These are phyloP conservation scores for Drosophila rhopaloa DNA, from an alignment of 1,140 invertebrate species.

Conservation along the genomic window DNA sequence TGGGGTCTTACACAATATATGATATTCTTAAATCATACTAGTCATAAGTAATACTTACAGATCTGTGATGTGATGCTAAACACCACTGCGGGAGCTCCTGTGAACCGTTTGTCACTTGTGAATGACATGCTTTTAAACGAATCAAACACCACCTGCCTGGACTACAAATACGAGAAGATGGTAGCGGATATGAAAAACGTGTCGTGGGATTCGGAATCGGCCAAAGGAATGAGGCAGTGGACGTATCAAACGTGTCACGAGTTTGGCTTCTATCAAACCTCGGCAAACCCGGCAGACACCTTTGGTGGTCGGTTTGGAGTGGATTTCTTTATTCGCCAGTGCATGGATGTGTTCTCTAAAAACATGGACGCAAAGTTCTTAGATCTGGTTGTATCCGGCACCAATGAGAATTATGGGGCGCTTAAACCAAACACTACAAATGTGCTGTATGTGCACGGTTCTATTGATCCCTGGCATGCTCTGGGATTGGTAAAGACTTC, in stretches of 20 bases:
- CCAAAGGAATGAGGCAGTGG: slow-evolving; percentile 93
- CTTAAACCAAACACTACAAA: slow-evolving; percentile 89
- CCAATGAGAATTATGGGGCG: slow-evolving; percentile 93
- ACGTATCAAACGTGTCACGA: slow-evolving; percentile 98
- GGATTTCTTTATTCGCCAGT: slow-evolving; percentile 93
- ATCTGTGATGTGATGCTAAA: slow-evolving; percentile 91
- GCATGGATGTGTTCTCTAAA: slow-evolving; percentile 92
- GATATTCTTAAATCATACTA: neutral
- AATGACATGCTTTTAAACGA: slow-evolving; percentile 90
- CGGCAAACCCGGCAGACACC: slow-evolving; percentile 88
- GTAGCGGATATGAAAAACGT: slow-evolving; percentile 89
- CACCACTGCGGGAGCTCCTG: slow-evolving; percentile 86
- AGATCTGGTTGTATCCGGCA: slow-evolving; percentile 87
- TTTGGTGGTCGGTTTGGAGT: slow-evolving; percentile 92
- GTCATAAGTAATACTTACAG: slow-evolving; percentile 16
- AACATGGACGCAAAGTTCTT: slow-evolving; percentile 74
- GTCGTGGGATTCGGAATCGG: slow-evolving; percentile 88
- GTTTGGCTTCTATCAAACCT: slow-evolving; percentile 97
- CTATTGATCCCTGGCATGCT: slow-evolving; percentile 97
- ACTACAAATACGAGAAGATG: slow-evolving; percentile 93
- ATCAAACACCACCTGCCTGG: slow-evolving; percentile 91
- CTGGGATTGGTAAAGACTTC: slow-evolving; percentile 88
- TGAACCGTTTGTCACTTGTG: slow-evolving; percentile 90
- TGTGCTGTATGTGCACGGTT: slow-evolving; percentile 95
- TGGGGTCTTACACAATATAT: slow-evolving; percentile 3